A percentile compares a stretch with the other conserved stretches of the same genome.
Evolutionary conservation across 1,140 invertebrate species (phyloP).

Genomic region (Bombus sylvicola): DNA sequence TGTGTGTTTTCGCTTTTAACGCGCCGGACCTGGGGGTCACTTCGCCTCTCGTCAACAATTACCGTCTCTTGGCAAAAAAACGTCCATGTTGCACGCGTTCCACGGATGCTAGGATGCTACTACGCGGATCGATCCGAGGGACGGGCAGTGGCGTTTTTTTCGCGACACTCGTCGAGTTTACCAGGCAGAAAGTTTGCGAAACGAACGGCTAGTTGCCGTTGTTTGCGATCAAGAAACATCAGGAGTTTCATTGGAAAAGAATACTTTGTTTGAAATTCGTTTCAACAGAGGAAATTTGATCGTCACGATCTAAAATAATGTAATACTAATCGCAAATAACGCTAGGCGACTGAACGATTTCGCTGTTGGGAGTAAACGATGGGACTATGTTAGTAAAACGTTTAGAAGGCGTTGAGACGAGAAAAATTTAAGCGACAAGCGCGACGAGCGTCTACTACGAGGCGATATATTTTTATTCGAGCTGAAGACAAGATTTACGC

Average conservation of each 20-base stretch:
- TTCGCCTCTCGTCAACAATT: slow-evolving; percentile 42
- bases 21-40: background rate
- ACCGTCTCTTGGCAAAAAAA: slow-evolving; percentile 25
- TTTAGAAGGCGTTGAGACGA: background rate
- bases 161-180: background rate
- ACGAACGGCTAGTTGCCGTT: background rate
- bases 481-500: slow-evolving; percentile 33
- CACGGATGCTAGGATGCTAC: background rate
- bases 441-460: background rate
- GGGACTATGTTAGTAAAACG: background rate
- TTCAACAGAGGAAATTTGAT: background rate
- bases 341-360: background rate
- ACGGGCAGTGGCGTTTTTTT: background rate
- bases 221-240: background rate
- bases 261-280: background rate
- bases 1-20: slow-evolving; percentile 57
- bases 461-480: slow-evolving; percentile 36
- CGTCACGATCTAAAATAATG: background rate
- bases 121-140: slow-evolving; percentile 15
- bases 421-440: background rate
- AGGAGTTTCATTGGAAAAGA: background rate
- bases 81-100: background rate
- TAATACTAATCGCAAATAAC: background rate
- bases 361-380: background rate
- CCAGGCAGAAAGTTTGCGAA: background rate